These are phyloP conservation scores for Burhinus oedicnemus DNA, from an alignment of 2,113 vertebrate species.

Conservation along the genomic window DNA sequence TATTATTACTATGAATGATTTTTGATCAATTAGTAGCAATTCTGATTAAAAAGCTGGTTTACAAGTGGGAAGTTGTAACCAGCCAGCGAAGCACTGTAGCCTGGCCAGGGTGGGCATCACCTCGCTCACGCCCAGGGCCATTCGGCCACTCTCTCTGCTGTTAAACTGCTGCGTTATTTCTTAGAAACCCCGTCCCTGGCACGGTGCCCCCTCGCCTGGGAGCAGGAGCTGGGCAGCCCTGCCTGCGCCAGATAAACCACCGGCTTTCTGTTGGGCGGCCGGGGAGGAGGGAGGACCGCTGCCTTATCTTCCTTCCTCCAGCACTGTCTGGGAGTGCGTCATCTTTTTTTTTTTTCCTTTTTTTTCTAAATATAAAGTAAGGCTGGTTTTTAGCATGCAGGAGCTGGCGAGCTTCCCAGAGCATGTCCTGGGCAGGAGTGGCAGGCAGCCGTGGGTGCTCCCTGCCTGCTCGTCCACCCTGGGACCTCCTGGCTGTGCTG, in stretches of 20 bases:
- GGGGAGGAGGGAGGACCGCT: neutral
- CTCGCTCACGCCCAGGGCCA: neutral
- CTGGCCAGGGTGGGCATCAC: neutral
- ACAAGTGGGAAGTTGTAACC: neutral
- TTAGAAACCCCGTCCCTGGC: neutral
- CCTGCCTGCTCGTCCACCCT: neutral
- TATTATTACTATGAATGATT: neutral
- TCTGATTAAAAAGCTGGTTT: neutral
- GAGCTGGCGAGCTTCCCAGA: neutral
- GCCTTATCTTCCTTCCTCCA: conserved; percentile 39
- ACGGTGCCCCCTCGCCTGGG: rapidly evolving
- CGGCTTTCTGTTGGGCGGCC: rapidly evolving
- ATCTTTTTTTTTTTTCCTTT: neutral
- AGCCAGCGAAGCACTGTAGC: neutral
- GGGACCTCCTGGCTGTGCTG: rapidly evolving
- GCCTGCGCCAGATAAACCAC: neutral
- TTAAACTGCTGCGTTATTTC: neutral
- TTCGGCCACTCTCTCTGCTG: neutral
- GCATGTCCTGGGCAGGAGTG: neutral
- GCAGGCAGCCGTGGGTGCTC: neutral
- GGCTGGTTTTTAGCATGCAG: neutral
- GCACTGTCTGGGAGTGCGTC: rapidly evolving
- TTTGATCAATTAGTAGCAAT: neutral
- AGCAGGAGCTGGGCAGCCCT: neutral
- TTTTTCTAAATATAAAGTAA: neutral